A percentile compares a stretch with the other conserved stretches of the same genome.
Evolutionary conservation across 2,797 vertebrate species (phyloP).

Genomic region (Crossoptilon crossoptilon): DNA sequence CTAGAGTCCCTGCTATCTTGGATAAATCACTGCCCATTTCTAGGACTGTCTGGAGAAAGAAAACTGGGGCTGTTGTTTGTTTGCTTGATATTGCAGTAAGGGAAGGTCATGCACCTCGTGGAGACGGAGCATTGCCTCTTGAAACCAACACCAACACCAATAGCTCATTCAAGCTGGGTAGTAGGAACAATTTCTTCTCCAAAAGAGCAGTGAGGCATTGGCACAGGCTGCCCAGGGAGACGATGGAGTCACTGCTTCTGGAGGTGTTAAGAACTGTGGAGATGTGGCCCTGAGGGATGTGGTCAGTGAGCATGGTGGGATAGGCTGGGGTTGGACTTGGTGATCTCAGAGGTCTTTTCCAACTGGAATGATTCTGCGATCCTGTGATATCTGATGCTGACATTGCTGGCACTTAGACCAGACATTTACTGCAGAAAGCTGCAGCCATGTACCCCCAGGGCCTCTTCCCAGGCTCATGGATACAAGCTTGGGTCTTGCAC

Average conservation of each 20-base stretch:
- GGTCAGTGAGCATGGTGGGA: too few species aligned
- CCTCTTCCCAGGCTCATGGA: background rate
- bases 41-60: background rate
- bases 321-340: too few species aligned
- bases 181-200: too few species aligned
- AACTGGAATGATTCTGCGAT: too few species aligned
- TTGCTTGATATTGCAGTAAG: background rate
- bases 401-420: accelerated
- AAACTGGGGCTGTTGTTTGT: background rate
- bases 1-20: background rate
- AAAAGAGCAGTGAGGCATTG: too few species aligned
- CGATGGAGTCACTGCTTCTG: too few species aligned
- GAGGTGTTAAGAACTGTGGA: too few species aligned
- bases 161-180: background rate
- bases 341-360: too few species aligned
- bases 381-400: background rate
- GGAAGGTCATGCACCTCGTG: background rate
- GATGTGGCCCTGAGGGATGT: too few species aligned
- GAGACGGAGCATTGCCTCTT: background rate
- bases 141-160: too few species aligned
- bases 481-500: background rate
- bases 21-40: background rate
- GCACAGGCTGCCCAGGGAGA: too few species aligned
- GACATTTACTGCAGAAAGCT: background rate
- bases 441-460: background rate